Base-by-base conservation (phyloP, 2,113 vertebrate species). In the Xenopus borealis region DNA sequence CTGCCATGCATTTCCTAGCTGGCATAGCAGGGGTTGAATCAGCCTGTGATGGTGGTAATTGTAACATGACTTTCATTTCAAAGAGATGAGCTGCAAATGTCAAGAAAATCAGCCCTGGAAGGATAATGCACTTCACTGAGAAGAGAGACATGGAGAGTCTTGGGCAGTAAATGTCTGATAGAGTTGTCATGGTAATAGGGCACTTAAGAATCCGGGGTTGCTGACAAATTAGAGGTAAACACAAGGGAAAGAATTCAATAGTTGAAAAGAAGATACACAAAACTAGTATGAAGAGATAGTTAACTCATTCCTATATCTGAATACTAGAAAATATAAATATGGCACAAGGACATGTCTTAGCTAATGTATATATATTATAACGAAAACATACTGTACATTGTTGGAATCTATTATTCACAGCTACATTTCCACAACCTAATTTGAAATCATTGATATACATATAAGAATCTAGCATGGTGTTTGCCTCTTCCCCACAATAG, bases 21-120 rank as follows among this genome's bases (percentile, higher is more conserved):
- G 13, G 17, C 18, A 30, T 45, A 75, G 66, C 63, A n/a, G 14
- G 65, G 57, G 27, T 27, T 62, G 10, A 33, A 18, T 52, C n/a
- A 14, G 66, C 12, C 47, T 55, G 58, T 12, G 46, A 53, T 75
- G 73, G 66, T 20, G 59, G 66, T 44, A 63, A 75, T 67, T 47
- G 72, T 33, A 61, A 62, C 64, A 47, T 66, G 64, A 72, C 59
- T 72, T 63, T 72, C 44, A 72, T 72, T 61, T 30, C 19, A 50
- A 45, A 47, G 50, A 59, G 23, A 62, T 62, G 72, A 20, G 59
- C 57, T 47, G 66, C 27, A 45, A 69, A 69, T 63, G 58, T 62
- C 66, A 69, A 46, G 66, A n/a, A 69, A 69, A 75, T 75, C 72
- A 68, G 16, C 33, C 17, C 58, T 30, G 46, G 53, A 62, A n/a